Evolutionary conservation across 1,140 invertebrate genomes (phyloP), one percentile per base, ranked within the genome.

Genomic region (Venturia canescens): DNA sequence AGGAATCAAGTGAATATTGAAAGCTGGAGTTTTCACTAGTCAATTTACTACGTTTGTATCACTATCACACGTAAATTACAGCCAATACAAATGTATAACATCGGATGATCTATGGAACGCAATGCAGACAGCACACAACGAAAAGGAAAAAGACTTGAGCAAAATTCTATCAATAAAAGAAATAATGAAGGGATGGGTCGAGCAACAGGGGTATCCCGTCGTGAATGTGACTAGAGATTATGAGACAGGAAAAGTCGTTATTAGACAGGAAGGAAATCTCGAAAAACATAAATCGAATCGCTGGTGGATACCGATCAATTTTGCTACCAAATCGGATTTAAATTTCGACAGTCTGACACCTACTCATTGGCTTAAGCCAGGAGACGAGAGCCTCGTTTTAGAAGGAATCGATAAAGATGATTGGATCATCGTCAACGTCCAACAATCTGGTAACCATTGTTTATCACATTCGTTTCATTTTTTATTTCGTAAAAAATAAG

Each of bases 71-170:
- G 9, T 57, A 27, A 63, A 26, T 31, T 18, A 23, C 23, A 93
- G 93, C 60, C 78, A 87, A 84, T 94, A 90, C 74, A 84, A 89
- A 13, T 92, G 92, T 48, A 94, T 95, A 0, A 92, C 93, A 66
- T 95, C 96, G 78, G 92, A 95, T 78, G 94, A 96, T 84, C 88
- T 97, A 5, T 97, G 96, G 93, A 80, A 85, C 0, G 93, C 93
- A 16, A 90, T 98, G 16, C 92, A 94, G 83, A 89, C 93, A 85
- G 94, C 92, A 23, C 91, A 94, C 21, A 82, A 82, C 3, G 90
- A 90, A 80, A 89, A 90, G 21, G 86, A 92, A 2, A 44, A 85
- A 4, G 81, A 80, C 7, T 90, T 90, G 60, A 85, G 80, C 15
- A 82, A 23, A 4, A 71, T 66, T 29, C 87, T 91, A 0, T 90